Evolutionary conservation across 2,888 invertebrate genomes (phyloP).

Genomic region (Amphipoea oculea): DNA sequence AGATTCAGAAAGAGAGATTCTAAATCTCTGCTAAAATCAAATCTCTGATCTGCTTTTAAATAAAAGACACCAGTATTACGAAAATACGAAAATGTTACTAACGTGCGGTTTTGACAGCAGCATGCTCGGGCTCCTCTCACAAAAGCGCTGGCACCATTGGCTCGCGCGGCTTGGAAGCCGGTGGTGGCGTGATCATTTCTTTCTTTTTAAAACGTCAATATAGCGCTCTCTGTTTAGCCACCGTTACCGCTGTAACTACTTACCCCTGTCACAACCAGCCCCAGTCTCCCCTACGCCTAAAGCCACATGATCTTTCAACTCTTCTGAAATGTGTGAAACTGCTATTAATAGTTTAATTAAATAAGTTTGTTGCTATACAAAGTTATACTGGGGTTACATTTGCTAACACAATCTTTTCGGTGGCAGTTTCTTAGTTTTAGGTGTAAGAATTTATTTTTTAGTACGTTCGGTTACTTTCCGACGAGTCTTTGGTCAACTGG

Average conservation of each 20-base stretch:
- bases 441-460: neutral
- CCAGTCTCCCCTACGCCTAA: neutral
- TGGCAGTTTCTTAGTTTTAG: neutral
- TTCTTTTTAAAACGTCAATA: neutral
- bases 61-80: no score
- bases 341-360: slow-evolving; percentile 1
- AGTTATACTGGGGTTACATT: neutral
- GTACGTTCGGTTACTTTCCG: neutral
- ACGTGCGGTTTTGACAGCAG: no score
- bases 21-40: no score
- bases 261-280: neutral
- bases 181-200: neutral
- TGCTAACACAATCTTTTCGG: neutral
- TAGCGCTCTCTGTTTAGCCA: neutral
- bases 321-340: neutral
- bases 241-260: neutral
- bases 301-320: slow-evolving; percentile 12
- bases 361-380: slow-evolving; percentile 3
- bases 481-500: no score
- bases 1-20: no score
- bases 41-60: no score
- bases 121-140: no score
- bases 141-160: no score
- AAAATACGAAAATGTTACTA: no score
- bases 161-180: no score